These are phyloP conservation scores for Brachyopa scutellaris DNA, from an alignment of 2,888 invertebrate species.

Conservation along the genomic window DNA sequence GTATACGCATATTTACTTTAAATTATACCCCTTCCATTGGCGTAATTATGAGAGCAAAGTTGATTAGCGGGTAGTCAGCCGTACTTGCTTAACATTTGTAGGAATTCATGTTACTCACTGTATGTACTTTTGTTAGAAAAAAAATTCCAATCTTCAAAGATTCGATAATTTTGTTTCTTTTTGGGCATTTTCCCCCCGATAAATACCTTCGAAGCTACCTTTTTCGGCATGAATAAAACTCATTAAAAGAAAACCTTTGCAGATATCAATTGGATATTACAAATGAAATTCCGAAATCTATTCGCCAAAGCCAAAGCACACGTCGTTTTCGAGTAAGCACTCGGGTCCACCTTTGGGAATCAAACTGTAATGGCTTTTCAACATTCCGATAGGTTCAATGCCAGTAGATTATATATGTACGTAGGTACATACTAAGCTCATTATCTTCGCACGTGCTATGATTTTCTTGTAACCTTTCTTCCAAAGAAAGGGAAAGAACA, in stretches of 20 bases:
- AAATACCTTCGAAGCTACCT: not conserved
- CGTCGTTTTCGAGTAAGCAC: not conserved
- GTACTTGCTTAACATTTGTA: too few species aligned
- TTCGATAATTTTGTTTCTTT: too few species aligned
- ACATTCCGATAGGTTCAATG: constrained; percentile 25
- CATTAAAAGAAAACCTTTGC: constrained; percentile 21
- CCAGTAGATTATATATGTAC: constrained; percentile 19
- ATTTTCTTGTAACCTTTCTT: constrained; percentile 9
- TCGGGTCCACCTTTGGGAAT: constrained; percentile 23
- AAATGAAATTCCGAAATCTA: constrained; percentile 25
- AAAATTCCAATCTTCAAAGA: too few species aligned
- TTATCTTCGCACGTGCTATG: constrained; percentile 29
- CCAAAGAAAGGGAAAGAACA: not conserved
- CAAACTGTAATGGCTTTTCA: constrained; percentile 7
- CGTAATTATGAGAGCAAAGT: too few species aligned
- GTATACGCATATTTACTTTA: too few species aligned
- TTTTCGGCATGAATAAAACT: constrained; percentile 25
- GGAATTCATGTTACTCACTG: too few species aligned
- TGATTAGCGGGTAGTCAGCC: too few species aligned
- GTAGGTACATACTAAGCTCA: too few species aligned
- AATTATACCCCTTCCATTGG: too few species aligned
- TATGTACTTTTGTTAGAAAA: too few species aligned
- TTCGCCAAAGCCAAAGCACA: constrained; percentile 3
- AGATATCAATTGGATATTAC: constrained; percentile 1
- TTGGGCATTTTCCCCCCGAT: too few species aligned